These are phyloP conservation scores for Cochlearius cochlearius DNA, from an alignment of 2,113 vertebrate genomes.

Conservation along the genomic window DNA sequence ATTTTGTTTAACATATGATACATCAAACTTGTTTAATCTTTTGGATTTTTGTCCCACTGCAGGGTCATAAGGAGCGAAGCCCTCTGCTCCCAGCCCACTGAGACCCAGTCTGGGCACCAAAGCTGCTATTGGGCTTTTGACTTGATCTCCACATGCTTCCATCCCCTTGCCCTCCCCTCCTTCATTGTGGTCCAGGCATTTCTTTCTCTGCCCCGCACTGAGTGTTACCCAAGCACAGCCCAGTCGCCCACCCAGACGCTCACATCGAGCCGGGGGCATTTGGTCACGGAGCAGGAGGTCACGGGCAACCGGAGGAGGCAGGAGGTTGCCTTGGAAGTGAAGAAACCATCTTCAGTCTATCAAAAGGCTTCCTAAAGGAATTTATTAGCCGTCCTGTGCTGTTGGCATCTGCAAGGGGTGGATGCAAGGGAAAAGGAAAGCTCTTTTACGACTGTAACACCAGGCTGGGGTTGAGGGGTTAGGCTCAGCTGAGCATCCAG, in stretches of 20 bases:
- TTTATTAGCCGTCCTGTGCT: background rate
- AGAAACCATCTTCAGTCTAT: background rate
- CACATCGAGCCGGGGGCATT: fast-evolving
- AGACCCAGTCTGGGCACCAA: background rate
- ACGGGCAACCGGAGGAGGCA: background rate
- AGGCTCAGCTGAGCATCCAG: background rate
- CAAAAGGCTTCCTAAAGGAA: background rate
- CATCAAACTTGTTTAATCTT: background rate
- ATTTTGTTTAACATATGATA: background rate
- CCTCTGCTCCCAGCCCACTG: background rate
- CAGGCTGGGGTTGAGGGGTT: background rate
- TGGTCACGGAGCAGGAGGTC: background rate
- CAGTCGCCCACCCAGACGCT: background rate
- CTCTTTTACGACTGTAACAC: background rate
- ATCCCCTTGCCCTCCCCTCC: background rate
- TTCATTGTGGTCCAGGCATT: fast-evolving
- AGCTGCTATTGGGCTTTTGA: background rate
- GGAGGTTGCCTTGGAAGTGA: background rate
- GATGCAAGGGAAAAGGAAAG: background rate
- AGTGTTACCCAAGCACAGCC: background rate
- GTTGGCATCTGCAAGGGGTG: background rate
- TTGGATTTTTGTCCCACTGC: background rate
- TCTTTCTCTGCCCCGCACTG: background rate
- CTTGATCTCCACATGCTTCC: fast-evolving
- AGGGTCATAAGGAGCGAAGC: background rate